These are phyloP conservation scores for Orgyia antiqua DNA, from an alignment of 2,888 invertebrate genomes.

Conservation along the genomic window DNA sequence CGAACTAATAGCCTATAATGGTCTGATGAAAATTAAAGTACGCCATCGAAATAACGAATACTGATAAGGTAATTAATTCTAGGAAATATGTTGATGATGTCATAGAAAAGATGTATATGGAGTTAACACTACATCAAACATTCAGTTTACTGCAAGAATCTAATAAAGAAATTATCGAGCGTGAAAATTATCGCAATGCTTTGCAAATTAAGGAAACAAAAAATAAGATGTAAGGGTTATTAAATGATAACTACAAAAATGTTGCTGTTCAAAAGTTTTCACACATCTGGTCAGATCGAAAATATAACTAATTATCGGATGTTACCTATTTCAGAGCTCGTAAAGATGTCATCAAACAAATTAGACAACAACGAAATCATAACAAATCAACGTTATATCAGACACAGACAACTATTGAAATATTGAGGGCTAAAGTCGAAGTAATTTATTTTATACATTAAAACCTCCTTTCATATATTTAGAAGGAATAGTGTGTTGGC, in stretches of 20 bases:
- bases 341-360: constrained; percentile 44
- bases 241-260: no score
- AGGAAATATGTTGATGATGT: background rate
- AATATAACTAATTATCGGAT: no score
- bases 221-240: constrained; percentile 8
- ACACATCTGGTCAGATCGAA: no score
- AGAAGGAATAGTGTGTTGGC: no score
- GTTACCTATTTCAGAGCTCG: constrained; percentile 33
- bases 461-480: no score
- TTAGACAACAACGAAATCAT: constrained; percentile 50
- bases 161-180: constrained; percentile 2
- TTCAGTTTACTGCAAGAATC: background rate
- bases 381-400: constrained; percentile 48
- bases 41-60: no score
- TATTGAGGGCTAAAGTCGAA: constrained; percentile 41
- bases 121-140: background rate
- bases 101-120: background rate
- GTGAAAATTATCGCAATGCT: constrained; percentile 1
- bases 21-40: no score
- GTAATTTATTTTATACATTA: constrained; percentile 25
- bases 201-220: constrained; percentile 13
- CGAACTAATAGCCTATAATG: no score
- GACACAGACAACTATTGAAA: constrained; percentile 38
- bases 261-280: no score
- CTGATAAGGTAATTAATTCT: no score